Conservation (phyloP, 2,888 invertebrate genomes). For the Protophormia terraenovae region DNA sequence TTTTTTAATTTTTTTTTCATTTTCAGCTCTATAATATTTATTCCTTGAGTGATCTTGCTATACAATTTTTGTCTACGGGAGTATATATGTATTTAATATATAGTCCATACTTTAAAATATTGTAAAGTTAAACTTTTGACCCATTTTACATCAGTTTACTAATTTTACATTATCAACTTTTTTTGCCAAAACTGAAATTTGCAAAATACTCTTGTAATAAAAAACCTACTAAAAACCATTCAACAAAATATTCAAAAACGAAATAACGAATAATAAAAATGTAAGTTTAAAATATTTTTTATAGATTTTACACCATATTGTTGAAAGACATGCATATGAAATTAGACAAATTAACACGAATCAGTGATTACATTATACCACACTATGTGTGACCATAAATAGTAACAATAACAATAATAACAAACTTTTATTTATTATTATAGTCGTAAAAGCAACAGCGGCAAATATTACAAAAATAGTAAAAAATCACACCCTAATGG, state of each 20-base stretch:
- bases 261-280: neutral
- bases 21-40: too few species aligned
- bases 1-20: too few species aligned
- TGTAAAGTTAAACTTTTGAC: too few species aligned
- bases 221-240: too few species aligned
- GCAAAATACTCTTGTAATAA: too few species aligned
- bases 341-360: slow-evolving; percentile 4
- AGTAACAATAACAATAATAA: slow-evolving; percentile 12
- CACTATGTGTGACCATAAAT: slow-evolving; percentile 26
- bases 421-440: slow-evolving; percentile 6
- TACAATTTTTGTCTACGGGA: too few species aligned
- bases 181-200: too few species aligned
- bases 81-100: too few species aligned
- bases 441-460: slow-evolving; percentile 19
- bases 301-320: neutral
- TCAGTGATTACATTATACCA: slow-evolving; percentile 4
- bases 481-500: slow-evolving; percentile 40
- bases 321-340: neutral
- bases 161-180: too few species aligned
- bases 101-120: too few species aligned
- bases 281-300: neutral
- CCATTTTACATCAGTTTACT: too few species aligned
- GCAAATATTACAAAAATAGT: neutral
- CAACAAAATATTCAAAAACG: neutral
- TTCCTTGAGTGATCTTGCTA: too few species aligned